A percentile compares a stretch with the other conserved stretches of the same genome.
Conservation (phyloP, 1,140 invertebrate genomes). For the Calliopsis andreniformis region DNA sequence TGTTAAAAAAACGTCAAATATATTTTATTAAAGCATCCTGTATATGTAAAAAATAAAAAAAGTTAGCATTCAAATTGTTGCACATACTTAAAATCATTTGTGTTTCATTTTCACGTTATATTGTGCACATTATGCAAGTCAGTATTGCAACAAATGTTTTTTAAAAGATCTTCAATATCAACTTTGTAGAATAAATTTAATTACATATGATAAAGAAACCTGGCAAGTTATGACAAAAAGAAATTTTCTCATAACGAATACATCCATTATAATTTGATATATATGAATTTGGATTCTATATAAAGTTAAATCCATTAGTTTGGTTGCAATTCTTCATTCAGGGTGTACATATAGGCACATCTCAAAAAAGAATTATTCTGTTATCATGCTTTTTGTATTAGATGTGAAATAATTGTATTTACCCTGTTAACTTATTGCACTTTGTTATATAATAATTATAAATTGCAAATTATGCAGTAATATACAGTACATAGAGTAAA, state of each 20-base stretch:
- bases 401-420: neutral
- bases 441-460: neutral
- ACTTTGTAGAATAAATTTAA: constrained; percentile 12
- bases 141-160: constrained; percentile 57
- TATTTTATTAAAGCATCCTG: constrained; percentile 35
- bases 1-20: neutral
- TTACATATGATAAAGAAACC: neutral
- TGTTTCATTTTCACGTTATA: constrained; percentile 41
- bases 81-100: constrained; percentile 31
- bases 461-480: constrained; percentile 12
- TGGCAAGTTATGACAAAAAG: neutral
- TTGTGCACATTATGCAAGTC: constrained; percentile 63
- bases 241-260: neutral
- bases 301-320: constrained; percentile 16
- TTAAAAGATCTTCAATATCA: constrained; percentile 2
- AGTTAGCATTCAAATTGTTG: constrained; percentile 33
- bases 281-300: neutral
- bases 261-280: constrained; percentile 25
- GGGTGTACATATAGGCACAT: constrained; percentile 57
- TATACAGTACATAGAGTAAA: neutral
- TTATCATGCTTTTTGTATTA: constrained; percentile 23
- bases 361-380: constrained; percentile 43
- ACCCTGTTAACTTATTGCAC: constrained; percentile 2
- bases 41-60: constrained; percentile 22
- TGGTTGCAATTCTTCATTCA: constrained; percentile 17